These are phyloP conservation scores for Morpho achilles DNA, from an alignment of 2,888 invertebrate species.

Conservation along the genomic window DNA sequence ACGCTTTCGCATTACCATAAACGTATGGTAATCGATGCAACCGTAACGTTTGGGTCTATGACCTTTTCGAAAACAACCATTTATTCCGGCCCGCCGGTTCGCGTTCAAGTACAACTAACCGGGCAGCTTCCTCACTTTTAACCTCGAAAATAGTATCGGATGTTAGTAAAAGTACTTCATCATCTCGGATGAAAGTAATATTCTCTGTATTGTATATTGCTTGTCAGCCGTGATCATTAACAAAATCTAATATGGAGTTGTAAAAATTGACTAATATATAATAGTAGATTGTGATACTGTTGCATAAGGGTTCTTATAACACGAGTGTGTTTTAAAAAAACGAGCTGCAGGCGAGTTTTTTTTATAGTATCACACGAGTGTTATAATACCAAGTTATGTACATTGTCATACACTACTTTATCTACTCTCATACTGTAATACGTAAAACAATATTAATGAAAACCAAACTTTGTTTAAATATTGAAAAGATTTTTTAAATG, in stretches of 20 bases:
- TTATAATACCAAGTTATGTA: too few relatives aligned
- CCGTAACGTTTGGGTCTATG: slow-evolving; percentile 21
- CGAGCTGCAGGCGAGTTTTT: too few relatives aligned
- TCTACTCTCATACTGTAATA: too few relatives aligned
- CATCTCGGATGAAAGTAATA: slow-evolving; percentile 1
- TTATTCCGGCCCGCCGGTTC: slow-evolving; percentile 17
- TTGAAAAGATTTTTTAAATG: too few relatives aligned
- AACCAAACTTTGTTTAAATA: too few relatives aligned
- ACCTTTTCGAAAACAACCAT: slow-evolving; percentile 22
- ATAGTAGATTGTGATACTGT: too few relatives aligned
- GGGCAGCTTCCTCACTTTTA: slow-evolving; percentile 20
- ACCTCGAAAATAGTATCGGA: slow-evolving; percentile 20
- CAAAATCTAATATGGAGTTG: too few relatives aligned
- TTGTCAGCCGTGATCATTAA: not conserved
- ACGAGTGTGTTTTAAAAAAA: too few relatives aligned
- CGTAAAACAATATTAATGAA: too few relatives aligned
- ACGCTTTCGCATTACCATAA: slow-evolving; percentile 14
- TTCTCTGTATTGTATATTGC: slow-evolving; percentile 1
- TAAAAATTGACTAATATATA: not conserved
- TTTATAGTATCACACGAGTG: too few relatives aligned
- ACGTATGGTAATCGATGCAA: slow-evolving; percentile 19
- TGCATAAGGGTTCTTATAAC: too few relatives aligned
- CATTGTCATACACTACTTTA: too few relatives aligned
- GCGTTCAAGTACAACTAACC: slow-evolving; percentile 24
- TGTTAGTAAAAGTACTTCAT: slow-evolving; percentile 7